phyloP scores from a whole-genome alignment of 2,797 vertebrate genomes.

The Gephyroberyx darwinii region DNA sequence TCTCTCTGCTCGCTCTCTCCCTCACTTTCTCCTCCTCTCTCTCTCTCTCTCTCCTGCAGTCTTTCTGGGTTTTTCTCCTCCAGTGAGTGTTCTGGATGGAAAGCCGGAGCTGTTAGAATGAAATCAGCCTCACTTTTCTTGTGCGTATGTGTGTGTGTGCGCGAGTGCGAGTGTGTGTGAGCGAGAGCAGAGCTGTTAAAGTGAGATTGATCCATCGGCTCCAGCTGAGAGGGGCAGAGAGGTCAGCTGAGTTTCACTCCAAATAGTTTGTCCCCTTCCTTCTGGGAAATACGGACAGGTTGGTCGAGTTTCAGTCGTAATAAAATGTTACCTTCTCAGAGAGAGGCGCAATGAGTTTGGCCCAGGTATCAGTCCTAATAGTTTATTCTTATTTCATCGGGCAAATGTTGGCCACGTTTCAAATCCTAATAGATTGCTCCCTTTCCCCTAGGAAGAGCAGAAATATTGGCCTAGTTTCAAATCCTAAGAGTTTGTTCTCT shows the following conservation, averaged over 20 bases:
- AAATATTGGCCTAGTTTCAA: slow-evolving; percentile 40
- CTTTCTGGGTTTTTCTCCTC: slow-evolving; percentile 49
- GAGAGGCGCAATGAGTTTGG: slow-evolving; percentile 8
- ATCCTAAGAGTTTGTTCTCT: slow-evolving; percentile 22
- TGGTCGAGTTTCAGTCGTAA: slow-evolving; percentile 34
- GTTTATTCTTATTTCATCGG: slow-evolving; percentile 45
- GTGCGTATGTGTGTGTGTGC: background rate
- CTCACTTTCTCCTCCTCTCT: slow-evolving; percentile 18
- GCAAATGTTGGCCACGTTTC: slow-evolving; percentile 45
- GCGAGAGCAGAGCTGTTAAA: slow-evolving; percentile 60
- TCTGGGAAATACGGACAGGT: slow-evolving; percentile 38
- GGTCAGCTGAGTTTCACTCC: slow-evolving; percentile 55
- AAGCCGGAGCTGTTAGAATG: slow-evolving; percentile 57
- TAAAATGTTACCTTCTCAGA: slow-evolving; percentile 17
- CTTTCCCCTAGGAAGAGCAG: no score
- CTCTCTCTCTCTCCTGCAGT: slow-evolving; percentile 21
- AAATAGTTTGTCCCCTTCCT: slow-evolving; percentile 32
- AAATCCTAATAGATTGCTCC: slow-evolving; percentile 9
- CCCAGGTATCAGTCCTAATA: slow-evolving; percentile 45
- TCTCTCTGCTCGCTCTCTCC: slow-evolving; percentile 11
- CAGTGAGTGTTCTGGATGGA: slow-evolving; percentile 58
- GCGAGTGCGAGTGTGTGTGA: slow-evolving; percentile 20
- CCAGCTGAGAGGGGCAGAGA: slow-evolving; percentile 56
- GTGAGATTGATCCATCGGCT: slow-evolving; percentile 73
- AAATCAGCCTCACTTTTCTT: slow-evolving; percentile 52